These are phyloP conservation scores for Meloidogyne exigua DNA, from an alignment of 1,140 invertebrate genomes.

Conservation along the genomic window DNA sequence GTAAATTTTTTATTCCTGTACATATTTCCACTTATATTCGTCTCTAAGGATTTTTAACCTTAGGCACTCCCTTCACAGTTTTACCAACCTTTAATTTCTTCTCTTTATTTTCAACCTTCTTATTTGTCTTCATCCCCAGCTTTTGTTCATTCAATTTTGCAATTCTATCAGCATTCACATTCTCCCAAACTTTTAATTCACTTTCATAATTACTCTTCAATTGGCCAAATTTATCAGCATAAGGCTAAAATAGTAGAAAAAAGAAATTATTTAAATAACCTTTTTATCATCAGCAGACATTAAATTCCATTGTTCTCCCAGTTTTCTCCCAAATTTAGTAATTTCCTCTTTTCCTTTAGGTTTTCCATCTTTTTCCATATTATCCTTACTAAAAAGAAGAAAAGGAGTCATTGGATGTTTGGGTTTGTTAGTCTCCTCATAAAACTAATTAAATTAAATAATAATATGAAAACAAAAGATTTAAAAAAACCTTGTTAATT, in stretches of 20 bases:
- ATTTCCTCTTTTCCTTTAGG: background rate
- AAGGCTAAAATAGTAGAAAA: constrained; percentile 7
- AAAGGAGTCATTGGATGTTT: constrained; percentile 3
- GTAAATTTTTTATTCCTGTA: no score
- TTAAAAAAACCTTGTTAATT: background rate
- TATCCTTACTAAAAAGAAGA: constrained; percentile 6
- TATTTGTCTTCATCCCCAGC: background rate
- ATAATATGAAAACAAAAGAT: no score
- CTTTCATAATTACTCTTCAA: background rate
- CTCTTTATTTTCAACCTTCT: background rate
- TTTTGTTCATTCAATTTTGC: background rate
- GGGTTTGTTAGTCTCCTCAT: background rate
- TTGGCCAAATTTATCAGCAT: background rate
- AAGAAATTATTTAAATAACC: constrained; percentile 15
- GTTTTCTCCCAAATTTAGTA: constrained; percentile 3
- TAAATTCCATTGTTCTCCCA: background rate
- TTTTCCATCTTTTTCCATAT: background rate
- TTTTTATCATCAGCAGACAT: constrained; percentile 18
- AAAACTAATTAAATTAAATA: constrained; percentile 6
- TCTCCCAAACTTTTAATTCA: constrained; percentile 6
- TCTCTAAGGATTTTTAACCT: no score
- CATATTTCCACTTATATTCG: no score
- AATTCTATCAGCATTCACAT: constrained; percentile 11
- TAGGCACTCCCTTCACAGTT: no score
- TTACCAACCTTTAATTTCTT: no score